Evolutionary conservation across 2,888 invertebrate genomes (phyloP).

Genomic region (Cyclophora punctaria): DNA sequence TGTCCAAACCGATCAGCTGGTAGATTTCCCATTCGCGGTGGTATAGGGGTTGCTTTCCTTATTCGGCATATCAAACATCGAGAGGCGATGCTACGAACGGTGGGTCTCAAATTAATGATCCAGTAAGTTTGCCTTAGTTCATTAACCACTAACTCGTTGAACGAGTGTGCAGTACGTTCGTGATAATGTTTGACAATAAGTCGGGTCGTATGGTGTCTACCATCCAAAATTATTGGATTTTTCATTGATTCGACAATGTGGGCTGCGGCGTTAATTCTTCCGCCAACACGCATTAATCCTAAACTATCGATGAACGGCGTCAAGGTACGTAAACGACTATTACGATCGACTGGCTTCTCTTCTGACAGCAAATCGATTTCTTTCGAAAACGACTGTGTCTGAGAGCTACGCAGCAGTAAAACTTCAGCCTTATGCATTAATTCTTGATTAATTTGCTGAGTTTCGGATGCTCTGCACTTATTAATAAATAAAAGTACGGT

Average conservation of each 20-base stretch:
- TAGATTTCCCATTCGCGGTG: slow-evolving; percentile 14
- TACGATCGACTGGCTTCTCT: neutral
- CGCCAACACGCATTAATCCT: slow-evolving; percentile 8
- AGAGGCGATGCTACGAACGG: slow-evolving; percentile 1
- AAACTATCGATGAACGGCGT: slow-evolving; percentile 10
- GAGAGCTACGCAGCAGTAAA: neutral
- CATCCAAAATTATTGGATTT: slow-evolving; percentile 13
- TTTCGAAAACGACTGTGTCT: neutral
- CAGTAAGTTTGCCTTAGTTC: slow-evolving; percentile 20
- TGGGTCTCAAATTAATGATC: slow-evolving; percentile 11
- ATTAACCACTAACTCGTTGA: slow-evolving; percentile 9
- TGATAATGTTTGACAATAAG: slow-evolving; percentile 14
- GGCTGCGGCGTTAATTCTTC: slow-evolving; percentile 9
- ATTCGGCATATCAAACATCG: neutral
- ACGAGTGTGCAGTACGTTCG: neutral
- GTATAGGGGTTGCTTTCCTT: neutral
- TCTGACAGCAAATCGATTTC: neutral
- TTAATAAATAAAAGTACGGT: neutral
- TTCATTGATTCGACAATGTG: slow-evolving; percentile 4
- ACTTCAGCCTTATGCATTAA: neutral
- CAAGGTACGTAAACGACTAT: neutral
- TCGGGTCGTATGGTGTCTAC: slow-evolving; percentile 1
- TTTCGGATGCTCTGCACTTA: neutral
- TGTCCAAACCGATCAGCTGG: slow-evolving; percentile 14
- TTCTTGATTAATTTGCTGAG: neutral